Base-by-base conservation (phyloP, 2,113 vertebrate genomes). In the Epinephelus fuscoguttatus region DNA sequence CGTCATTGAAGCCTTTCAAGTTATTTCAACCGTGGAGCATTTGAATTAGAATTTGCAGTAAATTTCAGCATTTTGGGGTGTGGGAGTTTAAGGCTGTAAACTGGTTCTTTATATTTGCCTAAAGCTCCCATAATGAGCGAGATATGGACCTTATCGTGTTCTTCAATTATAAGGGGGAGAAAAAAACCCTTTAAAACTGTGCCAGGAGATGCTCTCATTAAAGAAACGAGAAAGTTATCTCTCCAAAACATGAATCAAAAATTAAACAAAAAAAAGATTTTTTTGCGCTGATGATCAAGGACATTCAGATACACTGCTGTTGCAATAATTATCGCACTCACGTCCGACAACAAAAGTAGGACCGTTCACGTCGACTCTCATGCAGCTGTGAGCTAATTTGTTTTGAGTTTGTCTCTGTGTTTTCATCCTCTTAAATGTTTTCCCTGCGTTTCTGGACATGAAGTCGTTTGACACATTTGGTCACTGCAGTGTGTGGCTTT, bases 71-170 rank as follows among this genome's bases (percentile, higher is more conserved):
- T 76, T 42, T 77, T 87, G 25, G 75, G 81, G 88, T 91, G 95
- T 94, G 94, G 93, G 94, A 91, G 94, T 94, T 90, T 78, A 78
- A 87, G 71, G 70, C 88, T 90, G 84, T 77, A 86, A 80, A 92
- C 67, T 82, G 70, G 84, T 78, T 88, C 87, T 93, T 87, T 88
- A 70, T 80, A 90, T 86, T 92, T 78, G 92, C 93, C 92, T 93
- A 87, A 92, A 95, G 92, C 91, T 59, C 89, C 85, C 88, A 82
- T 92, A 93, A 94, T 92, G 89, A 92, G 91, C 78, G 75, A 92
- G 90, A 93, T 85, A 81, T 76, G 91, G 89, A 93, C 88, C 81
- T 90, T 78, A 92, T 90, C 80, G 2, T 81, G 66, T 79, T 76
- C 60, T 82, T 86, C 75, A 81, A 79, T 86, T 79, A 69, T 47